Evolutionary conservation across 2,797 vertebrate genomes (phyloP), one percentile per base, ranked within the genome.

Genomic region (Clarias pachynema): DNA sequence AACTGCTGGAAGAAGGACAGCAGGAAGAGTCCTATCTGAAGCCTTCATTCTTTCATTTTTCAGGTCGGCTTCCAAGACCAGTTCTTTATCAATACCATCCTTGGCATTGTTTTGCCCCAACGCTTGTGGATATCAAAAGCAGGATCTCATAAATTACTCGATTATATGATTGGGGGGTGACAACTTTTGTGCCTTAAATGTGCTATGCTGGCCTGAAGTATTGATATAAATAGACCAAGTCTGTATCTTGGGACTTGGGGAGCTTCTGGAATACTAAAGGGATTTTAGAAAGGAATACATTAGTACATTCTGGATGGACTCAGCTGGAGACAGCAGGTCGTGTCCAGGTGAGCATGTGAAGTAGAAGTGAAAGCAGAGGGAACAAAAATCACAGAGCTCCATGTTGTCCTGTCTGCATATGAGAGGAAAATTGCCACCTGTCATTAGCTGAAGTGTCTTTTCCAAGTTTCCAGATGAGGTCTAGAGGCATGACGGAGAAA

Each of bases 1-100:
- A 87, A 91, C 75, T 85, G 88, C 84, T 89, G 84, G 83, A 82
- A 86, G 31, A 31, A 8, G 26, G 65, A 70, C 79, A 40, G 78
- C 81, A 79, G 82, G 86, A 89, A 85, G n/a, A 89, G 66, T 89
- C 60, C 72, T 83, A 85, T 87, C 84, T 77, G 72, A 81, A 73
- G 66, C 12, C 7, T 83, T 87, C 24, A 60, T 75, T 84, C 78
- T 73, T 72, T 26, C 18, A 20, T 78, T 86, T 59, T 84, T 73
- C 60, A 18, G 63, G 68, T 20, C 22, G 44, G 75, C 74, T 86
- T 88, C 37, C 14, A 40, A 81, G 65, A 53, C 80, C 84, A 70
- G 75, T 29, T 70, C 29, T 66, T 89, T 87, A 91, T 90, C 87
- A 83, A 85, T 89, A 86, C 86, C 86, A 90, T 90, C n/a, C 73